Evolutionary conservation across 2,797 vertebrate genomes (phyloP).

Genomic region (Cyprinella venusta): DNA sequence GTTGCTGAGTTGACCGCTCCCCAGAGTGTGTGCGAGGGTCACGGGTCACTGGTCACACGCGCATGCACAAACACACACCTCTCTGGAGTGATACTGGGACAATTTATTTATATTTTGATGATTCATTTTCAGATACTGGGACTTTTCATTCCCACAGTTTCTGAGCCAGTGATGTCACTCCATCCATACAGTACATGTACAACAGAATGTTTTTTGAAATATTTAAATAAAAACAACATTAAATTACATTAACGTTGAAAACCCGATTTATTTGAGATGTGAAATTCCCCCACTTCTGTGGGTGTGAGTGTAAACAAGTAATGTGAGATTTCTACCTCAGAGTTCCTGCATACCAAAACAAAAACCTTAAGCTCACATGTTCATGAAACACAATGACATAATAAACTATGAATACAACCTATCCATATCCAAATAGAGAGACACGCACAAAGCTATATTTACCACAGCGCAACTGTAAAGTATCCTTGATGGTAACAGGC

Average conservation of each 20-base stretch:
- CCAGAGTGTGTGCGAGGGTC: conserved; percentile 38
- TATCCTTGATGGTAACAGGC: neutral
- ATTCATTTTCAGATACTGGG: neutral
- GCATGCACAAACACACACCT: neutral
- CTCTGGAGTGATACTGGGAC: conserved; percentile 13
- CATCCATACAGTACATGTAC: neutral
- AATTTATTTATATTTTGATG: conserved; percentile 8
- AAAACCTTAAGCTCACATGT: neutral
- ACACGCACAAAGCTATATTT: conserved; percentile 36
- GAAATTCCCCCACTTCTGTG: conserved; percentile 49
- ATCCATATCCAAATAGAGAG: neutral
- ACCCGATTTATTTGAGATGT: conserved; percentile 1
- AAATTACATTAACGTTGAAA: neutral
- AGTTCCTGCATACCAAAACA: neutral
- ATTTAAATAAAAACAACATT: neutral
- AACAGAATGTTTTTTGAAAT: neutral
- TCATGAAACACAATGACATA: neutral
- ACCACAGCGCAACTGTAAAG: neutral
- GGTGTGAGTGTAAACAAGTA: neutral
- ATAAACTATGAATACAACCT: neutral
- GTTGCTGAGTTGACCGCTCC: conserved; percentile 51
- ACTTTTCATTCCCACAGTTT: neutral
- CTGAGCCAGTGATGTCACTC: neutral
- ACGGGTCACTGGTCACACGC: conserved; percentile 36
- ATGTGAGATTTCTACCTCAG: neutral